Evolutionary conservation across 2,113 vertebrate genomes (phyloP), one percentile per base, ranked within the genome.

Genomic region (Cromileptes altivelis): DNA sequence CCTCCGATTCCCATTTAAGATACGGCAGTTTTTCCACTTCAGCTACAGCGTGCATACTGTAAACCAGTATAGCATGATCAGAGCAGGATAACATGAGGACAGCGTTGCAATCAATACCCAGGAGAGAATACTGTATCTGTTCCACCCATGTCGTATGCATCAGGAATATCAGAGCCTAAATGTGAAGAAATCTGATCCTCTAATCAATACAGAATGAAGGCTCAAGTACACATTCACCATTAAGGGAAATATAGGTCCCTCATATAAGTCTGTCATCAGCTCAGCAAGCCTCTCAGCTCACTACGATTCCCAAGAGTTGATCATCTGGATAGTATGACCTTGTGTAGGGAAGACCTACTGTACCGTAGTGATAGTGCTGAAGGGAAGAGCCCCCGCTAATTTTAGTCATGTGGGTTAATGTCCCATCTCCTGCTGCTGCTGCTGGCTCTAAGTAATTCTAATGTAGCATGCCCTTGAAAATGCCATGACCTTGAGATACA

Each of bases 401-500:
- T 90, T 86, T 89, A 91, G 86, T 69, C 58, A 33, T 55, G 65
- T 30, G 75, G 77, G 80, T 69, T 62, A 82, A 86, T 83, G 85
- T 77, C 82, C 71, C 13, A 37, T 23, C 70, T 67, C 65, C 71
- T 63, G 42, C 55, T 45, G 52, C 68, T 68, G 77, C 49, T 67
- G 75, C 74, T 63, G 68, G 33, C 63, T 49, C 76, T 83, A 40
- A 55, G 68, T 73, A 80, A 80, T 84, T 89, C 82, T 86, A 72
- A 88, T 82, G 75, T 7, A 85, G 75, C 49, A 19, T 60, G 74
- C 63, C 74, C 81, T 75, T 90, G 73, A 83, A 89, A 80, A 90
- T 71, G 73, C 68, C 62, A 4, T 81, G 85, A 94, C 92, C 91
- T 93, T 94, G 90, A 90, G 77, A 55, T 67, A 78, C 69, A 83